phyloP scores from a whole-genome alignment of 2,113 vertebrate genomes.

The Hippolais icterina region DNA sequence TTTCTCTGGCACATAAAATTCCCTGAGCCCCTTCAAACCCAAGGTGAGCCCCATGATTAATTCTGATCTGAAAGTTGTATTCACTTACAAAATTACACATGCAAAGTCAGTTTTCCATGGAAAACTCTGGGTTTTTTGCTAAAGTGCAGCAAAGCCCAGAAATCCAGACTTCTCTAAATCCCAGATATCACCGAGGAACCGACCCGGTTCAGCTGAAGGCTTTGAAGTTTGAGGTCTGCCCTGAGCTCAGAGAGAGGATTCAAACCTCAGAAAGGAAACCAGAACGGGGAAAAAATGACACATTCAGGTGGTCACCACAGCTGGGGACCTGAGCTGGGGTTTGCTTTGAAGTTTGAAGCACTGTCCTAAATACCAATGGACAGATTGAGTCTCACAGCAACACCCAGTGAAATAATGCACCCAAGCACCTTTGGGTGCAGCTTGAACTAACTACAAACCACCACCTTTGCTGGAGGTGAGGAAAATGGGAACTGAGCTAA shows the following conservation, averaged over 20 bases:
- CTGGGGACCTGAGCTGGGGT: background rate
- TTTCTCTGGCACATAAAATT: background rate
- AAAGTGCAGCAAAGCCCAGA: background rate
- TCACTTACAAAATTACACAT: background rate
- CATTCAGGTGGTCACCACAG: background rate
- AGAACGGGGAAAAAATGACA: background rate
- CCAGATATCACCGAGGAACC: background rate
- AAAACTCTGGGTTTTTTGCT: background rate
- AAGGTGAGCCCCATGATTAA: background rate
- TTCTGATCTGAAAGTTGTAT: background rate
- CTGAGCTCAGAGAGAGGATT: background rate
- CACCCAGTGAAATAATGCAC: background rate
- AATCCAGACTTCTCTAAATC: background rate
- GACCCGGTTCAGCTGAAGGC: background rate
- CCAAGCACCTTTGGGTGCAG: background rate
- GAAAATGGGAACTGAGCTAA: background rate
- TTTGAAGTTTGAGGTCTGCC: background rate
- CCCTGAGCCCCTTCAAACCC: background rate
- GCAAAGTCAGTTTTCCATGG: background rate
- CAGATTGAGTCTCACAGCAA: rapidly evolving
- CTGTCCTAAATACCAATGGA: background rate
- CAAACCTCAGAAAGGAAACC: background rate
- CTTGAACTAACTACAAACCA: rapidly evolving
- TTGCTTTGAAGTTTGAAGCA: background rate
- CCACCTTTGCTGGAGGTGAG: too few relatives aligned